Conservation (phyloP, 35 echinoderm and acorn worm species). For the Strongylocentrotus purpuratus region DNA sequence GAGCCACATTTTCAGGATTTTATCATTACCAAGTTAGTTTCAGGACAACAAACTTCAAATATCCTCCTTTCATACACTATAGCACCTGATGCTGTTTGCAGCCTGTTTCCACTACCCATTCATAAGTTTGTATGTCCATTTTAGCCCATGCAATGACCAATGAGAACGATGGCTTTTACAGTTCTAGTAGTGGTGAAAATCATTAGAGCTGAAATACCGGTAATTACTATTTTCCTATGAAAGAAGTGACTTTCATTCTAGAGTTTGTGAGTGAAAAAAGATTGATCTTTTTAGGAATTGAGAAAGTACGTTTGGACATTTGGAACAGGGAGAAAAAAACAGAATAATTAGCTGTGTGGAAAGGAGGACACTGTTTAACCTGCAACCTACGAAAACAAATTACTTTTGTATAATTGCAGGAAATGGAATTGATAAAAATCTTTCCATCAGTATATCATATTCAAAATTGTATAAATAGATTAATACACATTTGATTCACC, state of each 20-base stretch:
- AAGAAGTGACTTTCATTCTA: no score
- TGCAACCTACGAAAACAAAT: background rate
- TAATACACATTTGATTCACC: background rate
- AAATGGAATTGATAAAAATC: background rate
- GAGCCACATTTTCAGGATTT: conserved; percentile 43
- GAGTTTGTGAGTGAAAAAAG: background rate
- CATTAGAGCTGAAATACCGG: no score
- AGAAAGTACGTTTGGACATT: background rate
- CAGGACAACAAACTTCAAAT: background rate
- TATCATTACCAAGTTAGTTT: conserved; percentile 25
- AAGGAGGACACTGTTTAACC: background rate
- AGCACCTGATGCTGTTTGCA: background rate
- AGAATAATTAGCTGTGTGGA: background rate
- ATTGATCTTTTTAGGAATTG: background rate
- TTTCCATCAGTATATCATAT: background rate
- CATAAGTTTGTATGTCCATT: no score
- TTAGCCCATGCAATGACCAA: no score
- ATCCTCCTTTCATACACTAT: background rate
- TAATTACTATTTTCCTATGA: no score
- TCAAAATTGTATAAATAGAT: background rate
- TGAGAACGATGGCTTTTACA: no score
- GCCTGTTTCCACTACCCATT: background rate
- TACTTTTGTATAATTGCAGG: background rate
- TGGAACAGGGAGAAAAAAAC: background rate
- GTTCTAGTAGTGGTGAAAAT: no score